A percentile compares a stretch with the other conserved stretches of the same genome.
phyloP scores from a whole-genome alignment of 37 sponge, comb jelly and placozoan species.

The Chondrilla cf. caribensis region DNA sequence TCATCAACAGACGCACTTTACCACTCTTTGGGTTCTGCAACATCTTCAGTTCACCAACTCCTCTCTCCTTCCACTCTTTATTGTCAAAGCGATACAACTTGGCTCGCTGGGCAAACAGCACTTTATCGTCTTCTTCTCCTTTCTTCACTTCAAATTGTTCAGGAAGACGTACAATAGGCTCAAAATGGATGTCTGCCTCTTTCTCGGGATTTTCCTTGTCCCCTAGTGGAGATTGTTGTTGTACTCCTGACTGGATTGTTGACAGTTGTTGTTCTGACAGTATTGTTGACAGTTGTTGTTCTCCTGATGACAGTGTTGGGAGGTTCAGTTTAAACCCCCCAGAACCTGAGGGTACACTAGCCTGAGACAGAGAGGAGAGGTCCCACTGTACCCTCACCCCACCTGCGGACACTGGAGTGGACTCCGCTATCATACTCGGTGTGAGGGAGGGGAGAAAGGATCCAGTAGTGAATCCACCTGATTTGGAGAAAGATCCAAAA shows the following conservation, averaged over 20 bases:
- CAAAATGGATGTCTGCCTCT: slow-evolving; percentile 82
- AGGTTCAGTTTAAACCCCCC: neutral
- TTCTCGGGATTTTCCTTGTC: slow-evolving; percentile 38
- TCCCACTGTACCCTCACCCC: neutral
- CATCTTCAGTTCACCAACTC: slow-evolving; percentile 80
- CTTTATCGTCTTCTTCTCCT: slow-evolving; percentile 65
- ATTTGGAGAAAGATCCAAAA: no score
- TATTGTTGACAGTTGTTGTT: no score
- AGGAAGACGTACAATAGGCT: slow-evolving; percentile 75
- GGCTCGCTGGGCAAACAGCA: slow-evolving; percentile 42
- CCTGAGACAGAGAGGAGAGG: neutral
- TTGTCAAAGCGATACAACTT: slow-evolving; percentile 57
- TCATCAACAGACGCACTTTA: slow-evolving; percentile 78
- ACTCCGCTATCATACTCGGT: neutral
- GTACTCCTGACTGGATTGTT: no score
- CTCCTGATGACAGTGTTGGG: neutral
- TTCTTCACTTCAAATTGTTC: slow-evolving; percentile 31
- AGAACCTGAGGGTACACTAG: neutral
- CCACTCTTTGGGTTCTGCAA: slow-evolving; percentile 51
- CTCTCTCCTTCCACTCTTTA: slow-evolving; percentile 60
- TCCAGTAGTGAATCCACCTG: no score
- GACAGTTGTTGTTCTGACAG: no score
- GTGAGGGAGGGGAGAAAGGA: no score
- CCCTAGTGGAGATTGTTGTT: neutral
- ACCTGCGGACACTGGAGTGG: neutral